Percentiles rank a stretch among this genome's conserved stretches.
These are phyloP conservation scores for Gorilla gorilla DNA, from an alignment of 2,113 vertebrate species.

Conservation along the genomic window DNA sequence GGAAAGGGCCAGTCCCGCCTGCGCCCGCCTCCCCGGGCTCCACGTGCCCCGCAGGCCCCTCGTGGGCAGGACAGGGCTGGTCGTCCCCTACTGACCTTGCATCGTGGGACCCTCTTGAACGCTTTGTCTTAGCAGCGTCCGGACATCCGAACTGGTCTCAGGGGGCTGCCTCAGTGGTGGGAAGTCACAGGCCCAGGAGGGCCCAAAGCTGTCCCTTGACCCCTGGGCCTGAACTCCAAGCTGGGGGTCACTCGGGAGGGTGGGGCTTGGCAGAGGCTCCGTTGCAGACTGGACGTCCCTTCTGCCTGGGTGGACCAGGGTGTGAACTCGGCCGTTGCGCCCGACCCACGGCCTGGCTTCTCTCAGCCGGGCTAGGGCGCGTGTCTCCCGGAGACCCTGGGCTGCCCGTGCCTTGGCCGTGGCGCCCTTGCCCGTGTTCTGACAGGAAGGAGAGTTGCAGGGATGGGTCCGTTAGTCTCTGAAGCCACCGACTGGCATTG, in stretches of 20 bases:
- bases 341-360: neutral
- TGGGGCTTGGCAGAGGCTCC: no score
- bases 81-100: neutral
- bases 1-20: fast-evolving
- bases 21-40: fast-evolving
- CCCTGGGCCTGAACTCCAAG: neutral
- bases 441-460: neutral
- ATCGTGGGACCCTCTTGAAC: neutral
- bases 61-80: neutral
- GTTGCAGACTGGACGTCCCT: neutral
- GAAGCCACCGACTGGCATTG: neutral
- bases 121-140: neutral
- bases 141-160: neutral
- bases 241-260: neutral
- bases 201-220: neutral
- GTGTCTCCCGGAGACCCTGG: no score
- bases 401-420: neutral
- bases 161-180: neutral
- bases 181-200: neutral
- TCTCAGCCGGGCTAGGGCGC: fast-evolving
- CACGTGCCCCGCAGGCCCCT: fast-evolving
- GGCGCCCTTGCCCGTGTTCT: fast-evolving
- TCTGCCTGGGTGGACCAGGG: neutral
- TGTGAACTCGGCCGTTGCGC: neutral
- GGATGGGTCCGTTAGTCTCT: neutral